Evolutionary conservation across 2,888 invertebrate genomes (phyloP), one percentile per base, ranked within the genome.

Genomic region (Hydraecia micacea): DNA sequence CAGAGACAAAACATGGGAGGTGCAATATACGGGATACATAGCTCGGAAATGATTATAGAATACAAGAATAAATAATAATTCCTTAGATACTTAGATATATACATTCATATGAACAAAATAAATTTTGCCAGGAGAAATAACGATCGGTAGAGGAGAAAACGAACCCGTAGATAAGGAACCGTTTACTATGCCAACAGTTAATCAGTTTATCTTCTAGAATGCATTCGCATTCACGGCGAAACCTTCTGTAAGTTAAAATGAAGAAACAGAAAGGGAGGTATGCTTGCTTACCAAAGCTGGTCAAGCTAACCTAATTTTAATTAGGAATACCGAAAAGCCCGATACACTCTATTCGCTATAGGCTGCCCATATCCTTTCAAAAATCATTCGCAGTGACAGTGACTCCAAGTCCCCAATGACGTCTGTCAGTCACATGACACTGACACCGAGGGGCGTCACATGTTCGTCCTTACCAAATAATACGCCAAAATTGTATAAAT

Each of bases 371-470:
- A 63, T 6, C 25, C 52, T 77, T 63, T 32, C 55, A 49, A 52
- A 70, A 46, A 73, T 67, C 60, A 67, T 75, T 42, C n/a, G 28
- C 55, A 62, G 21, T 76, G 84, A 86, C 71, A 79, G 70, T 79
- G 68, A 74, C 71, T 74, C 25, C 42, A 58, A 42, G 42, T 89
- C 87, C 87, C 87, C 70, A 63, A 79, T 78, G 87, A 84, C 85
- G 66, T 69, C 72, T 82, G 89, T 88, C 87, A 80, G 73, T 87
- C 86, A 80, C 72, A 32, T 46, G 87, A 85, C 18, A 87, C 62
- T 77, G 86, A 88, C 83, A 89, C 87, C 77, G 46, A 63, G 81
- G 73, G 79, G 75, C 73, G 80, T 83, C 89, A 83, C 81, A 76
- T 87, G 87, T 68, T 74, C 60, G 60, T 79, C 49, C 68, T 70